Conservation (phyloP, 2,888 invertebrate genomes). For the Xanthia icteritia region DNA sequence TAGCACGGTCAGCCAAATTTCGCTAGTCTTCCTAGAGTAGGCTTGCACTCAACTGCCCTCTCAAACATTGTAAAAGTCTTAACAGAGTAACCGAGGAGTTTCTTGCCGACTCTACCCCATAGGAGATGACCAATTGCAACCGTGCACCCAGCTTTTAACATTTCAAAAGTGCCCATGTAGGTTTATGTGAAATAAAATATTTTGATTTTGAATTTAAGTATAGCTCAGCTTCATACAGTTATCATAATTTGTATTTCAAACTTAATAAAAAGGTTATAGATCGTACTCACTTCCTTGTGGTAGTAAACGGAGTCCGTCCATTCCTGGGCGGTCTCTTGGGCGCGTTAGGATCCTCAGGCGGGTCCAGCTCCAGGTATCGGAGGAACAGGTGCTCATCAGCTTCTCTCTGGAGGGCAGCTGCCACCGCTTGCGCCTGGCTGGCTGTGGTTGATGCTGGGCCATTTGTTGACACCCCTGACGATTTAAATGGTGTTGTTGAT, state of each 20-base stretch:
- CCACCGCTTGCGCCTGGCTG: constrained; percentile 87
- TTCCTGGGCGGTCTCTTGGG: constrained; percentile 90
- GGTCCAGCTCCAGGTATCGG: constrained; percentile 95
- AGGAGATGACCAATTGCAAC: no score
- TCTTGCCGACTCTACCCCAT: no score
- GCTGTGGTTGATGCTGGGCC: constrained; percentile 83
- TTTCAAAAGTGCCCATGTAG: no score
- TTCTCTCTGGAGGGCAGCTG: constrained; percentile 91
- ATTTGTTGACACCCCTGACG: constrained; percentile 82
- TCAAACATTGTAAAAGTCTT: no score
- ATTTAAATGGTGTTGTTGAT: background rate
- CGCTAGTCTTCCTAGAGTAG: background rate
- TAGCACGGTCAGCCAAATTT: background rate
- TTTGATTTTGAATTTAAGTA: background rate
- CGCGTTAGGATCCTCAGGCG: constrained; percentile 92
- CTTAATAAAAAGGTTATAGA: constrained; percentile 2
- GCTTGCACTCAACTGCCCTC: no score
- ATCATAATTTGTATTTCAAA: background rate
- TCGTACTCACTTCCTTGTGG: constrained; percentile 91
- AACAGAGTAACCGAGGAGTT: no score
- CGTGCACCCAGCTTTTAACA: no score
- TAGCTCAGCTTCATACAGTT: background rate
- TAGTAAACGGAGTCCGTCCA: constrained; percentile 96
- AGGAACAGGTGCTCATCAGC: constrained; percentile 94
- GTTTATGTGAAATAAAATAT: no score